Evolutionary conservation across 2,113 vertebrate species (phyloP), one percentile per base, ranked within the genome.

Genomic region (Clarias batrachus): DNA sequence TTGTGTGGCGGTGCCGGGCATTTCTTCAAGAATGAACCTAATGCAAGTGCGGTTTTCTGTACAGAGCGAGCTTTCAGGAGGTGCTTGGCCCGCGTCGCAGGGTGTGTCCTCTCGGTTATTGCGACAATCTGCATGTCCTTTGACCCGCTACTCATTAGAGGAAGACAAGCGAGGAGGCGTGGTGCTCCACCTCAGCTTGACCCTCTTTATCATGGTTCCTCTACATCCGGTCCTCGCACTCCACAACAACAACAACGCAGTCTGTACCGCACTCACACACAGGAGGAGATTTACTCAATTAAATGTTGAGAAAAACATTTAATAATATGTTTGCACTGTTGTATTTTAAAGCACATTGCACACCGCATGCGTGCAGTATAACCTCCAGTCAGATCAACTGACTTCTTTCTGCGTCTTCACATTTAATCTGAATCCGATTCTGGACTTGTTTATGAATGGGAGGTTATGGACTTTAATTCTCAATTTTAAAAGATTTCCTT

Each of bases 121-220:
- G 30, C 19, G 23, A 68, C 59, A n/a, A 83, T 25, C 73, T 68
- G 84, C 65, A 5, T 76, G 37, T 10, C 81, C 76, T 83, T 74
- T 87, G 86, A 90, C 81, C 83, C 30, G 11, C 12, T 3, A 57
- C 33, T 68, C 54, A 76, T 8, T 10, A 85, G 87, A 80, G 88
- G 88, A 90, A 85, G 84, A 82, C 70, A 73, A 81, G 84, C 56
- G 78, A 25, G 84, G 56, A 54, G 59, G 6, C 7, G 54, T 82
- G 54, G 59, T 14, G 37, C 52, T 27, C 5, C 48, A 86, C 60
- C 27, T 73, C 48, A 80, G 56, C n/a, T 33, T 89, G 87, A 89
- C 79, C 87, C 87, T 82, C 14, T 59, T 60, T 62, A 8, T 87
- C 74, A 83, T 60, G 79, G 52, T 83, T 63, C 37, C n/a, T 74